Conservation (phyloP, 2,797 vertebrate genomes). For the Micromesistius poutassou region DNA sequence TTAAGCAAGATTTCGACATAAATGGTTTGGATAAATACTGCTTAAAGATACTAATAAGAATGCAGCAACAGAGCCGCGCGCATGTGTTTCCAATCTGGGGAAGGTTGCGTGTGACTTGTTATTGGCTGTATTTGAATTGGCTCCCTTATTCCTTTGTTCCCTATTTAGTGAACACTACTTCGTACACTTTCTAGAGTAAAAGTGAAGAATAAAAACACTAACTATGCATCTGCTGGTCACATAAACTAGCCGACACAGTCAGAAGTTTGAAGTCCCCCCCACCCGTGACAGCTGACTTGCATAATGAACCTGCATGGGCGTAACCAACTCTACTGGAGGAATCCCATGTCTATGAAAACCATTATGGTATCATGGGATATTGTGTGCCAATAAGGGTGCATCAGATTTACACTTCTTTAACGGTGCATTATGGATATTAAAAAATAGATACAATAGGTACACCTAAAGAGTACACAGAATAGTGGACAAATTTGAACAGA, state of each 20-base stretch:
- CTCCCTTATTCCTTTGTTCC: not conserved
- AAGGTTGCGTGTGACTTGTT: not conserved
- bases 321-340: not conserved
- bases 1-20: not conserved
- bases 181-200: not conserved
- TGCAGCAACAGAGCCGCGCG: no score
- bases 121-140: not conserved
- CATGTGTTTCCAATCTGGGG: not conserved
- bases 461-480: no score
- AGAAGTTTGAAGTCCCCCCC: no score
- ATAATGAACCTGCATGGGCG: no score
- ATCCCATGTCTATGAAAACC: not conserved
- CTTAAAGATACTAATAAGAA: not conserved
- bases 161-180: not conserved
- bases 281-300: no score
- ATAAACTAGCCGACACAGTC: not conserved
- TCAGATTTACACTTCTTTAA: no score
- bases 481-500: no score
- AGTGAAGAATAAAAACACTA: not conserved
- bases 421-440: no score
- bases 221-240: not conserved
- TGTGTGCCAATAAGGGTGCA: no score
- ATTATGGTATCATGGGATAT: no score
- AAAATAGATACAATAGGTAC: no score
- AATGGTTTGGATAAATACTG: not conserved